A percentile compares a stretch with the other conserved stretches of the same genome.
Conservation (phyloP, 2,888 invertebrate genomes). For the Pyralis farinalis region DNA sequence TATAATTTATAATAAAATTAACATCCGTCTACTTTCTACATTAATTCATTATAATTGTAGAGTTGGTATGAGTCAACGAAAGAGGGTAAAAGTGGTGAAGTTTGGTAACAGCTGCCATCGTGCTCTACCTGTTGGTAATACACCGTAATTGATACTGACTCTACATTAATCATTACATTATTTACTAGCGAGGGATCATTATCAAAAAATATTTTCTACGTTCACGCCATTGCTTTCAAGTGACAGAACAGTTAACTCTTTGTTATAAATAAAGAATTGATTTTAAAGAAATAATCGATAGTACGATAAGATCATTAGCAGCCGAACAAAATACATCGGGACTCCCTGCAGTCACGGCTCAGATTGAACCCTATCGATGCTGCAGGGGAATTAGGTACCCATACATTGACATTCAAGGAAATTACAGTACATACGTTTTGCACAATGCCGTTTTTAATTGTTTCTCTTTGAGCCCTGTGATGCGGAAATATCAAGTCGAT, state of each 20-base stretch:
- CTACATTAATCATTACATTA: constrained; percentile 12
- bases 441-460: constrained; percentile 65
- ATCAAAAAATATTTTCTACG: constrained; percentile 20
- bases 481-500: constrained; percentile 44
- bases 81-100: constrained; percentile 73
- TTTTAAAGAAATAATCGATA: constrained; percentile 36
- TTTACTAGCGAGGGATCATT: constrained; percentile 26
- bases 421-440: constrained; percentile 41
- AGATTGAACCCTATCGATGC: constrained; percentile 43
- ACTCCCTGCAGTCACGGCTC: constrained; percentile 44
- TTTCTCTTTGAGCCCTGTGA: constrained; percentile 52
- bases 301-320: constrained; percentile 70
- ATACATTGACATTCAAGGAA: constrained; percentile 25
- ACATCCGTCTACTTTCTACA: too few relatives aligned
- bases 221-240: constrained; percentile 11
- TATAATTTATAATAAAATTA: too few relatives aligned
- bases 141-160: constrained; percentile 7
- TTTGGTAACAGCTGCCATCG: constrained; percentile 44
- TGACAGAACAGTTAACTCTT: constrained; percentile 52
- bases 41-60: too few relatives aligned
- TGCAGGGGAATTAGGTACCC: constrained; percentile 34
- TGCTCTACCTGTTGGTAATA: constrained; percentile 25
- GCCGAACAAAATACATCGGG: constrained; percentile 51
- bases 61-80: constrained; percentile 33
- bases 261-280: constrained; percentile 32